Evolutionary conservation across 1,140 invertebrate species (phyloP).

Genomic region (Diorhabda elongata): DNA sequence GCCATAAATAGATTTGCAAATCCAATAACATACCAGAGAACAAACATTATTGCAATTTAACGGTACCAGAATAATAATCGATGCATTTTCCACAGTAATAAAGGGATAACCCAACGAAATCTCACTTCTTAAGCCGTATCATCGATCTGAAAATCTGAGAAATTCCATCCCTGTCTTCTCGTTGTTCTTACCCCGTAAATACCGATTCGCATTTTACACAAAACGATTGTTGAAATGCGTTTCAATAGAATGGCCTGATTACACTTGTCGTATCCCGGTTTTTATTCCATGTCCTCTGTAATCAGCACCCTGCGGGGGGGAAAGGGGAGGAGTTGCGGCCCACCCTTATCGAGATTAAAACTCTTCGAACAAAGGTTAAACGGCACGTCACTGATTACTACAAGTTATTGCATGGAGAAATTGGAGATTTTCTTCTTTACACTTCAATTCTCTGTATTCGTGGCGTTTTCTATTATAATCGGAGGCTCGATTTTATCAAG

Average conservation of each 20-base stretch:
- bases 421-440: neutral
- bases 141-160: neutral
- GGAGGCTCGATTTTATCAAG: no score
- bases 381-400: conserved; percentile 26
- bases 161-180: conserved; percentile 1
- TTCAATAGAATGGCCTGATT: conserved; percentile 42
- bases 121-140: no score
- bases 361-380: conserved; percentile 38
- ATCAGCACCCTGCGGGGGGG: conserved; percentile 18
- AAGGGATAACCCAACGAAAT: no score
- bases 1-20: no score
- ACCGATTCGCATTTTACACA: conserved; percentile 20
- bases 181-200: conserved; percentile 12
- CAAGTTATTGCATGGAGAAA: neutral
- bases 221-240: conserved; percentile 35
- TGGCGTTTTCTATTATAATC: no score
- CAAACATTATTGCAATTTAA: no score
- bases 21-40: no score
- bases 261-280: conserved; percentile 36
- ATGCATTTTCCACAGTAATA: no score
- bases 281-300: conserved; percentile 24
- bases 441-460: conserved; percentile 4
- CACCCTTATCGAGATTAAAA: conserved; percentile 35
- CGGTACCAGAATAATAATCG: no score
- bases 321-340: conserved; percentile 12